Conservation (phyloP, 2,888 invertebrate species). For the Oithona nana region DNA sequence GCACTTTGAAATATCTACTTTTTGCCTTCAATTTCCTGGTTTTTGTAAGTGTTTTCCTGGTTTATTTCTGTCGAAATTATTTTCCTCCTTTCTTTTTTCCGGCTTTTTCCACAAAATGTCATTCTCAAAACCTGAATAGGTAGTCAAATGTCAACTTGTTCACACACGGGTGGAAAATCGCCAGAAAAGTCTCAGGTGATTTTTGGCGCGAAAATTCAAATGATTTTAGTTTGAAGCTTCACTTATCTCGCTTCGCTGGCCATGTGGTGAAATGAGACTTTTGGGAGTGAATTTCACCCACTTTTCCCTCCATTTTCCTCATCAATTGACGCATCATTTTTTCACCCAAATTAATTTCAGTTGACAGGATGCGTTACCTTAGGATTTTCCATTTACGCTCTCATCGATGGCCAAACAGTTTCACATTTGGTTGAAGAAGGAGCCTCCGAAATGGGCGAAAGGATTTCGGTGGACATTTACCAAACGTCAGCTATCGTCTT, state of each 20-base stretch:
- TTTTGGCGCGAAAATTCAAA: no score
- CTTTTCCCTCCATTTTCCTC: not conserved
- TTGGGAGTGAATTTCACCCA: not conserved
- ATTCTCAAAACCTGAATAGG: no score
- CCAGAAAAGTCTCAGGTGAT: no score
- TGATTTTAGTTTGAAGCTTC: no score
- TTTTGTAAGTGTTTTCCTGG: constrained; percentile 7
- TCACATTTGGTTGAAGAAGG: not conserved
- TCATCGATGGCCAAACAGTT: not conserved
- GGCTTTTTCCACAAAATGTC: no score
- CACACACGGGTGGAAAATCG: no score
- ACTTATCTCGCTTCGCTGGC: no score
- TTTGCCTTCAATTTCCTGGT: not conserved
- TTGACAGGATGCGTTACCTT: not conserved
- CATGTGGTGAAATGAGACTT: no score
- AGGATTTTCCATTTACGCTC: not conserved
- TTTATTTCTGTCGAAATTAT: no score
- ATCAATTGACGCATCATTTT: not conserved
- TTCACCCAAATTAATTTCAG: not conserved
- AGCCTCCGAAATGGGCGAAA: not conserved
- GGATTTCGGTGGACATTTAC: not conserved
- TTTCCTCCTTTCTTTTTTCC: no score
- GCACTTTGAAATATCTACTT: not conserved
- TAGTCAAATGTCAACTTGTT: no score
- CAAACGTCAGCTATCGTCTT: not conserved